These are phyloP conservation scores for Gymnoscopelus microlampas DNA, from an alignment of 2,797 vertebrate species.

Conservation along the genomic window DNA sequence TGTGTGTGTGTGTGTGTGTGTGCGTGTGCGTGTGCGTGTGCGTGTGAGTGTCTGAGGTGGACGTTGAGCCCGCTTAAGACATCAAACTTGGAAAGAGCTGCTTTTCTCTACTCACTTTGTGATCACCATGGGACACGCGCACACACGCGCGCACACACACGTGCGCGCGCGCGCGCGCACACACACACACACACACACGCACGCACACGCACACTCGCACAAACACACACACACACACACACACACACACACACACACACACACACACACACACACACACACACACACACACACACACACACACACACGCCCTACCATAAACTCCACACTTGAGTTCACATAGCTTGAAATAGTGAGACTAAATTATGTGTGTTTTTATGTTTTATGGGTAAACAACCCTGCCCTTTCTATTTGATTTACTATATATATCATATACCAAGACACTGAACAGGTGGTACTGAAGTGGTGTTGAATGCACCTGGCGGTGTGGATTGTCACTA, in stretches of 20 bases:
- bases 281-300: slow-evolving; percentile 63
- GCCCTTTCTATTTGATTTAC: too few relatives aligned
- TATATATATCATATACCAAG: not conserved
- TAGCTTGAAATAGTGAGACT: not conserved
- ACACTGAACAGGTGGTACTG: not conserved
- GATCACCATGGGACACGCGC: not conserved
- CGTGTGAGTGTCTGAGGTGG: slow-evolving; percentile 51
- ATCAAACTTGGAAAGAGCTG: slow-evolving; percentile 56
- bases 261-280: too few relatives aligned
- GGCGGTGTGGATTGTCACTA: slow-evolving; percentile 4
- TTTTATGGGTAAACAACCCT: too few relatives aligned
- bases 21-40: not conserved
- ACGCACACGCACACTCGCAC: slow-evolving; percentile 68
- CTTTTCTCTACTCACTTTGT: slow-evolving; percentile 67
- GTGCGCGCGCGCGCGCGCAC: not conserved
- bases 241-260: not conserved
- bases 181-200: slow-evolving; percentile 71
- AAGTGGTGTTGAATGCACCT: slow-evolving; percentile 2
- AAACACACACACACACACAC: slow-evolving; percentile 70
- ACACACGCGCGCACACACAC: too few relatives aligned
- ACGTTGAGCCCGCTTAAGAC: slow-evolving; percentile 6
- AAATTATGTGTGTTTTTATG: slow-evolving; percentile 11
- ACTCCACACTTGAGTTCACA: slow-evolving; percentile 13
- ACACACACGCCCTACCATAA: slow-evolving; percentile 61
- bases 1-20: not conserved